These are phyloP conservation scores for Blomia tropicalis DNA, from an alignment of 2,888 invertebrate species.

Conservation along the genomic window DNA sequence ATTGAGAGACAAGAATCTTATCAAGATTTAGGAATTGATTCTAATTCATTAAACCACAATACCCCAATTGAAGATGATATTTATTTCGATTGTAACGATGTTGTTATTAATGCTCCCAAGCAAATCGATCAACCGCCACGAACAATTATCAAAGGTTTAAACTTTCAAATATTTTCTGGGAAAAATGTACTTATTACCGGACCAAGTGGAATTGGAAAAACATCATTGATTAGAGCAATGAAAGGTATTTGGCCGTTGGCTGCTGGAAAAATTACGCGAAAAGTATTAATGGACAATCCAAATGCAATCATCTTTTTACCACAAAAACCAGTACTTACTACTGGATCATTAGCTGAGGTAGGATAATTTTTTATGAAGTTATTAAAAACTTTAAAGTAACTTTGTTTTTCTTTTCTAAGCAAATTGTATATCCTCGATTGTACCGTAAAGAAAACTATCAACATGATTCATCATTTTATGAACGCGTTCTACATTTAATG, in stretches of 20 bases:
- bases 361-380: background rate
- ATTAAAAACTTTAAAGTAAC: background rate
- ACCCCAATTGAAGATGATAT: background rate
- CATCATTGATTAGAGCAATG: slow-evolving; percentile 43
- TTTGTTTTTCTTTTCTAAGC: background rate
- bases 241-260: slow-evolving; percentile 41
- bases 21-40: background rate
- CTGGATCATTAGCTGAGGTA: slow-evolving; percentile 15
- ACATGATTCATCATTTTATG: background rate
- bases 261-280: slow-evolving; percentile 31
- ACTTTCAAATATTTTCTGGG: background rate
- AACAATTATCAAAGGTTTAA: background rate
- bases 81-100: background rate
- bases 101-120: background rate
- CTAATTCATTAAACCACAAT: background rate
- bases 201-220: slow-evolving; percentile 44
- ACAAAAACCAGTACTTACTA: slow-evolving; percentile 41
- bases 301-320: slow-evolving; percentile 41
- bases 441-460: slow-evolving; percentile 2
- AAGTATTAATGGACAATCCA: slow-evolving; percentile 28
- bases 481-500: slow-evolving; percentile 18
- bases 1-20: background rate
- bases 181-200: slow-evolving; percentile 43
- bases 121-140: background rate
- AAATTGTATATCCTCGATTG: background rate